A percentile compares a stretch with the other conserved stretches of the same genome.
Conservation (phyloP, 1,140 invertebrate genomes). For the Battus philenor region DNA sequence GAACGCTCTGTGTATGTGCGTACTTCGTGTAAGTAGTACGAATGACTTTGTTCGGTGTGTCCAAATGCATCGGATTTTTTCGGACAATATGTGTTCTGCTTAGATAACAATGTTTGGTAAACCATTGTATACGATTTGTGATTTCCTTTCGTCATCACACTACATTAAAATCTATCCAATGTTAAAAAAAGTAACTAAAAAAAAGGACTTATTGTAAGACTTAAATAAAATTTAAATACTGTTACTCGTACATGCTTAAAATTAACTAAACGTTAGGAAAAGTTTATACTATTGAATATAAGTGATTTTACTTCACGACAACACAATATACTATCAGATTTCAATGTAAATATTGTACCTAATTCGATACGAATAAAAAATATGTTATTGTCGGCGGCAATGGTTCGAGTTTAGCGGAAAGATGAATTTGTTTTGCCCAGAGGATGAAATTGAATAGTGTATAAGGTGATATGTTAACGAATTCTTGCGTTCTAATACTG, state of each 20-base stretch:
- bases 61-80: conserved; percentile 25
- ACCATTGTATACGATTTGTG: conserved; percentile 73
- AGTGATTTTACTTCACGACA: conserved; percentile 58
- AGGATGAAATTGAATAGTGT: conserved; percentile 26
- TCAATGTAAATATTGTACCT: conserved; percentile 66
- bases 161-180: conserved; percentile 45
- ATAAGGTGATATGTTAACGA: conserved; percentile 24
- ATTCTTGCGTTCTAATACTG: conserved; percentile 39
- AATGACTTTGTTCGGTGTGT: conserved; percentile 40
- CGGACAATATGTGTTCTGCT: conserved; percentile 59
- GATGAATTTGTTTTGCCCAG: conserved; percentile 26
- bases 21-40: too few relatives aligned
- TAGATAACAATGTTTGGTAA: conserved; percentile 70
- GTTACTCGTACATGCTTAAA: conserved; percentile 72
- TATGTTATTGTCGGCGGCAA: conserved; percentile 25
- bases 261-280: conserved; percentile 65
- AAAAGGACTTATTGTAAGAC: conserved; percentile 56
- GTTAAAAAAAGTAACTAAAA: conserved; percentile 37
- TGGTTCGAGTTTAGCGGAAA: conserved; percentile 33
- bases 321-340: conserved; percentile 30
- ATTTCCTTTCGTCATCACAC: conserved; percentile 59
- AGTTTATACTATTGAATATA: conserved; percentile 68
- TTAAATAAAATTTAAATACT: conserved; percentile 71
- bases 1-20: conserved; percentile 25
- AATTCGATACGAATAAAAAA: conserved; percentile 40